These are phyloP conservation scores for Nomada fabriciana DNA, from an alignment of 2,888 invertebrate genomes.

Conservation along the genomic window DNA sequence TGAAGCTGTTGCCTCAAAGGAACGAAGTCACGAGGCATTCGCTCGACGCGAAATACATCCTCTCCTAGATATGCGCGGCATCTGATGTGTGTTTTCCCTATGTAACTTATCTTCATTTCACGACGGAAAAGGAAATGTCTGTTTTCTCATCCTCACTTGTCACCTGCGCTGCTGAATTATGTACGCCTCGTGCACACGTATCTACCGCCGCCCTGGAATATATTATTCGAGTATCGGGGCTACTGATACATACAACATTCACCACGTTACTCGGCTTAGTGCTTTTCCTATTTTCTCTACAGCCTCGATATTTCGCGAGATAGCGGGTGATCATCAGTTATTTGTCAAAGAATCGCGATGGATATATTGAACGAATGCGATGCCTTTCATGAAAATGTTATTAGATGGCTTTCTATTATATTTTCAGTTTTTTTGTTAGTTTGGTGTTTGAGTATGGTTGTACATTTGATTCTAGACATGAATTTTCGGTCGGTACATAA, in stretches of 20 bases:
- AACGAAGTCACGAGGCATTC: conserved; percentile 20
- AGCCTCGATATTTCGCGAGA: neutral
- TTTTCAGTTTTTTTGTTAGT: too few relatives aligned
- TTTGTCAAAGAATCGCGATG: conserved; percentile 24
- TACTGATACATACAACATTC: conserved; percentile 63
- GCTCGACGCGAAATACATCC: conserved; percentile 38
- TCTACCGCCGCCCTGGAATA: conserved; percentile 48
- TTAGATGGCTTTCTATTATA: too few relatives aligned
- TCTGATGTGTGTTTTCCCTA: conserved; percentile 55
- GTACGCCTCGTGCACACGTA: conserved; percentile 58
- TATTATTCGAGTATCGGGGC: conserved; percentile 58
- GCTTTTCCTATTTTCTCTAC: conserved; percentile 36
- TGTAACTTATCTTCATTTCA: conserved; percentile 76
- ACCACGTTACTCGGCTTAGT: conserved; percentile 43
- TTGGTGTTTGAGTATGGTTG: too few relatives aligned
- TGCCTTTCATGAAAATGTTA: neutral
- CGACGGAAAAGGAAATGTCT: conserved; percentile 74
- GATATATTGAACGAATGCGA: neutral
- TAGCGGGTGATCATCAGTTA: conserved; percentile 29
- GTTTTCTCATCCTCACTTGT: conserved; percentile 75
- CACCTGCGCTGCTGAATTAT: conserved; percentile 73
- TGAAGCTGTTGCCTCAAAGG: conserved; percentile 11
- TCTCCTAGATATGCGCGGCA: conserved; percentile 43
- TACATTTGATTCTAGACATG: too few relatives aligned
- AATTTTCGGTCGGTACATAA: too few relatives aligned